phyloP scores from a whole-genome alignment of 2,113 vertebrate species.

The Heteronetta atricapilla region DNA sequence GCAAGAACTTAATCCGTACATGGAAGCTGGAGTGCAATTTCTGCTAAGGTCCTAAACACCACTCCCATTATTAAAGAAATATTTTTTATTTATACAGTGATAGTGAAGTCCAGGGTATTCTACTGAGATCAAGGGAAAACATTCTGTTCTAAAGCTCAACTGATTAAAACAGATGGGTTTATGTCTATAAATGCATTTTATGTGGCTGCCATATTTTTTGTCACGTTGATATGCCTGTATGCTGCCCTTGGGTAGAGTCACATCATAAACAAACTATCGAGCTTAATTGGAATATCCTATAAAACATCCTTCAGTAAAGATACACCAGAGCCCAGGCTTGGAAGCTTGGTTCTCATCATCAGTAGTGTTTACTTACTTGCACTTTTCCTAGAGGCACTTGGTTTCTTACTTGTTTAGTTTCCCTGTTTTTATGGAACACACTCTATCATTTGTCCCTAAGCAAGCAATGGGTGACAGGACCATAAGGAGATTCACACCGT shows the following conservation, averaged over 20 bases:
- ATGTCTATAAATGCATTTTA: slow-evolving; percentile 29
- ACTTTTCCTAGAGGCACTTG: background rate
- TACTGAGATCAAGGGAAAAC: slow-evolving; percentile 46
- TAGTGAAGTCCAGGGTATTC: slow-evolving; percentile 25
- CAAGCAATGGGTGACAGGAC: background rate
- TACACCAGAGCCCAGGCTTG: background rate
- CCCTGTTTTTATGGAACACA: background rate
- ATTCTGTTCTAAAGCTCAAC: slow-evolving; percentile 37
- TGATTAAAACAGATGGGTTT: slow-evolving; percentile 62
- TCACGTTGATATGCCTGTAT: background rate
- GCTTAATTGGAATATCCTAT: slow-evolving; percentile 13
- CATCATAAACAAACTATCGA: slow-evolving; percentile 35
- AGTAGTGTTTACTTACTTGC: background rate
- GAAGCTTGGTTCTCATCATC: background rate
- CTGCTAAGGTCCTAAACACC: background rate
- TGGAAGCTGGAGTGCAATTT: background rate
- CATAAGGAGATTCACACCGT: background rate
- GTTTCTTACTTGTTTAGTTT: background rate
- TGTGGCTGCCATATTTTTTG: slow-evolving; percentile 25
- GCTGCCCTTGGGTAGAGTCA: slow-evolving; percentile 9
- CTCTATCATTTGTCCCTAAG: background rate
- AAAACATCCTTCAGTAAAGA: slow-evolving; percentile 31
- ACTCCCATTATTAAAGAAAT: background rate
- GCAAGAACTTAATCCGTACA: background rate
- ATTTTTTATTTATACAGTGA: slow-evolving; percentile 26